Conservation (phyloP, 2,888 invertebrate genomes). For the Heliconius ethilla region DNA sequence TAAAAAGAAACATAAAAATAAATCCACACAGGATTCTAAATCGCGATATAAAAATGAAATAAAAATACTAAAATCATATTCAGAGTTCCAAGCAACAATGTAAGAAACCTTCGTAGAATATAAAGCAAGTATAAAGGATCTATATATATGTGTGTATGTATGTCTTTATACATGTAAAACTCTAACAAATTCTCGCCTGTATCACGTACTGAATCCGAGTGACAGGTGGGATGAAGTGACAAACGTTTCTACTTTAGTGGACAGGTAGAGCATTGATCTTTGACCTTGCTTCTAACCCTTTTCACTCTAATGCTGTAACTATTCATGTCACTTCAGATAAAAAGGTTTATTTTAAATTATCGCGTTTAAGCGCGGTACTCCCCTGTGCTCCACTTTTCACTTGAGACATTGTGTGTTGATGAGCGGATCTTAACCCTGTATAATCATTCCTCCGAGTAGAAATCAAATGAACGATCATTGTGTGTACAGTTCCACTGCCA, state of each 20-base stretch:
- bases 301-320: background rate
- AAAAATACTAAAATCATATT: constrained; percentile 4
- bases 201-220: constrained; percentile 6
- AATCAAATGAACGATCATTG: too few relatives aligned
- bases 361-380: too few relatives aligned
- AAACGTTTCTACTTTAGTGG: constrained; percentile 8
- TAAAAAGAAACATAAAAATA: background rate
- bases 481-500: too few relatives aligned
- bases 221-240: constrained; percentile 19
- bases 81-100: background rate
- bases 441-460: background rate
- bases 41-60: background rate
- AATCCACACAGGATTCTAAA: background rate
- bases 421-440: background rate
- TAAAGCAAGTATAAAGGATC: background rate
- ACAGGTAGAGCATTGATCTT: background rate
- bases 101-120: background rate
- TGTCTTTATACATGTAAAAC: background rate
- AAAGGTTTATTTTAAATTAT: too few relatives aligned
- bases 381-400: too few relatives aligned
- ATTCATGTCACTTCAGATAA: background rate
- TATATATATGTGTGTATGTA: background rate
- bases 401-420: background rate
- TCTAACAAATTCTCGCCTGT: background rate
- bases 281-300: constrained; percentile 10